Percentiles rank a stretch among this genome's conserved stretches.
These are phyloP conservation scores for Siniperca knerii DNA, from an alignment of 2,113 vertebrate species.

Conservation along the genomic window DNA sequence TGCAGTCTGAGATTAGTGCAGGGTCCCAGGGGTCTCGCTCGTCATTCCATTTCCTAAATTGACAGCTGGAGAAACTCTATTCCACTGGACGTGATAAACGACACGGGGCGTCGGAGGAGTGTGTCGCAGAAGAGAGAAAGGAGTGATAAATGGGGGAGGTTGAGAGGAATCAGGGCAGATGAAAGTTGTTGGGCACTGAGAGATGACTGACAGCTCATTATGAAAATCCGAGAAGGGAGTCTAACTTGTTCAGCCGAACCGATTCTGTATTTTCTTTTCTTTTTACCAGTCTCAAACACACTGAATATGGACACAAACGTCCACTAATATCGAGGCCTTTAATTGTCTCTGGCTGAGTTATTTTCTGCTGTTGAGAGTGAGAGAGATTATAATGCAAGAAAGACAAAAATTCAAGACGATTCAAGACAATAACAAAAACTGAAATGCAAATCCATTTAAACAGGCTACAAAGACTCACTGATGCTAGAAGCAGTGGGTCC, in stretches of 20 bases:
- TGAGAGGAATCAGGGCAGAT: conserved; percentile 83
- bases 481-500: neutral
- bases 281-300: neutral
- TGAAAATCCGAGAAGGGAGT: conserved; percentile 57
- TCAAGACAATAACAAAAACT: neutral
- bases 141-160: conserved; percentile 81
- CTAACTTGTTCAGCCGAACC: conserved; percentile 49
- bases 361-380: neutral
- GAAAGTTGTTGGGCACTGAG: conserved; percentile 82
- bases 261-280: conserved; percentile 30
- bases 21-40: conserved; percentile 77
- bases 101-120: conserved; percentile 70
- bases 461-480: neutral
- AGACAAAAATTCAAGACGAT: neutral
- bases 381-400: neutral
- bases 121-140: conserved; percentile 71
- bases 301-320: conserved; percentile 1
- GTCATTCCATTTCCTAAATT: conserved; percentile 85
- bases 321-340: conserved; percentile 5
- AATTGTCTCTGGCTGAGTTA: neutral
- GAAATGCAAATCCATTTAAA: neutral
- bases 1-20: conserved; percentile 76
- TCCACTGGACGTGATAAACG: conserved; percentile 81
- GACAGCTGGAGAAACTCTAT: conserved; percentile 84
- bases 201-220: conserved; percentile 82